Conservation (phyloP, 2,797 vertebrate species). For the Peromyscus nudipes region DNA sequence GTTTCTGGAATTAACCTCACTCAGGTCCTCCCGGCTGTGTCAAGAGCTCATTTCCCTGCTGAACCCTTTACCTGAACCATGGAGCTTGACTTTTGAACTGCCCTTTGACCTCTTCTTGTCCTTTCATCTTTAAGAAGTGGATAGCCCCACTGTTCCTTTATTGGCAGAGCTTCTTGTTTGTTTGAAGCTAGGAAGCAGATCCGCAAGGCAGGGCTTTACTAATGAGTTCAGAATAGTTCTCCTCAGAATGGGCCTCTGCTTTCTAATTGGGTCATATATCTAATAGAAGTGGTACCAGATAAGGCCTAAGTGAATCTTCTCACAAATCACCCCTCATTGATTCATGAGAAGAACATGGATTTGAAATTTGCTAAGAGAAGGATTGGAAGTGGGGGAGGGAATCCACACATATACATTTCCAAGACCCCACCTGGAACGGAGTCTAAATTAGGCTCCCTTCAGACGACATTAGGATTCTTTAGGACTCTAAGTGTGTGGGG, state of each 20-base stretch:
- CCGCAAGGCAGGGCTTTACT: background rate
- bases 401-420: background rate
- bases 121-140: background rate
- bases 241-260: background rate
- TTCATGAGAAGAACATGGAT: background rate
- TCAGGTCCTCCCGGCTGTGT: background rate
- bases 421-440: conserved; percentile 2
- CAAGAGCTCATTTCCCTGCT: background rate
- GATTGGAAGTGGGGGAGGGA: background rate
- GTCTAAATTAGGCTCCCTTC: conserved; percentile 42
- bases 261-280: background rate
- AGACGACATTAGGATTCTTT: conserved; percentile 42
- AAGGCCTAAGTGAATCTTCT: background rate
- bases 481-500: conserved; percentile 53
- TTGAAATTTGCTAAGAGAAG: background rate
- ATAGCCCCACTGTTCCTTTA: background rate
- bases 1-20: background rate
- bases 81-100: background rate
- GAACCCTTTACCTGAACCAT: too few relatives aligned
- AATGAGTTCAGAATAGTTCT: conserved; percentile 41
- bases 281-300: background rate
- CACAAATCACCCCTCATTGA: background rate
- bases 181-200: background rate
- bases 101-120: background rate
- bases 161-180: background rate